Evolutionary conservation across 2,797 vertebrate species (phyloP).

Genomic region (Oreortyx pictus): DNA sequence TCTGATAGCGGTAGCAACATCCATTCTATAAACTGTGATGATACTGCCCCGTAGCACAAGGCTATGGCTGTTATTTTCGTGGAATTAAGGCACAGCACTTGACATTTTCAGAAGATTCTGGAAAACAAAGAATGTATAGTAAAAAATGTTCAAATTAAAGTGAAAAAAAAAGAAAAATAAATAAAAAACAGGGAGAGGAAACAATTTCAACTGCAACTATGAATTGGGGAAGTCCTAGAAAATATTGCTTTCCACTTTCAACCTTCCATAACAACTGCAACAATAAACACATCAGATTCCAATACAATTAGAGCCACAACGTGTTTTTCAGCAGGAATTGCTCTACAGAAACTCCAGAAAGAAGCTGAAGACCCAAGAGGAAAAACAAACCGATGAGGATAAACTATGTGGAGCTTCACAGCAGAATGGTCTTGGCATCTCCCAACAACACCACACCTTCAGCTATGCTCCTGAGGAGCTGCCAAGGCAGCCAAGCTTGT

Average conservation of each 20-base stretch:
- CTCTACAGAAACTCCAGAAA: not conserved
- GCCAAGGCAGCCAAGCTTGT: not conserved
- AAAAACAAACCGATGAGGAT: not conserved
- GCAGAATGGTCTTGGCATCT: not conserved
- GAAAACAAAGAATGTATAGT: not conserved
- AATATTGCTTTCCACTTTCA: not conserved
- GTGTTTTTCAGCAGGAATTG: not conserved
- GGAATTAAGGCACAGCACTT: not conserved
- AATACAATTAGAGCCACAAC: not conserved
- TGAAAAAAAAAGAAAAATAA: no score
- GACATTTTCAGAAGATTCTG: not conserved
- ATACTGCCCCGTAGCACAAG: no score
- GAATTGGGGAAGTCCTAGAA: not conserved
- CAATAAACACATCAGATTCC: not conserved
- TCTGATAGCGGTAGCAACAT: fast-evolving
- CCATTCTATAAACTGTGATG: not conserved
- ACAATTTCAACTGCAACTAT: not conserved
- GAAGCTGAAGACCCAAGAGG: not conserved
- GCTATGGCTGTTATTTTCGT: not conserved
- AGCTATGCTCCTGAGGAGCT: not conserved
- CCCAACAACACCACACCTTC: not conserved
- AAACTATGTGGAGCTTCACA: not conserved
- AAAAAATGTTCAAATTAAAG: not conserved
- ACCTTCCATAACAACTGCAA: not conserved
- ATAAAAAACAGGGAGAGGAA: not conserved